phyloP scores from a whole-genome alignment of 2,797 vertebrate species.

The Sparus aurata region DNA sequence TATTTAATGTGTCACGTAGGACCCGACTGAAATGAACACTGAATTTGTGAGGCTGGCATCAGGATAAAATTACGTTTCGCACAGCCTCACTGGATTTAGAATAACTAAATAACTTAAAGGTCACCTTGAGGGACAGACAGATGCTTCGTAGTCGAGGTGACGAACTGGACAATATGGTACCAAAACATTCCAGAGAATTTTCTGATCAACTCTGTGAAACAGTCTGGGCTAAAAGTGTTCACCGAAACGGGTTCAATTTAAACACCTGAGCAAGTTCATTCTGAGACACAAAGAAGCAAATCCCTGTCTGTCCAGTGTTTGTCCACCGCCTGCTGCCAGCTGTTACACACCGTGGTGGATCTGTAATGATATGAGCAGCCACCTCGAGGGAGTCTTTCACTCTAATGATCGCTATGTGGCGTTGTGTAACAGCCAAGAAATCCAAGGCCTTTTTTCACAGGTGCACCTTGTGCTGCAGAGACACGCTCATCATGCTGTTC shows the following conservation, averaged over 20 bases:
- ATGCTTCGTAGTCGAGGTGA: neutral
- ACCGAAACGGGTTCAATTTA: neutral
- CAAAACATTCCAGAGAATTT: neutral
- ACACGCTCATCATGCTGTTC: constrained; percentile 13
- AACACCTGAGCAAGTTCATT: neutral
- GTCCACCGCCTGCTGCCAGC: constrained; percentile 26
- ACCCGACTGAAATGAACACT: too few species aligned
- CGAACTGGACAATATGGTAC: neutral
- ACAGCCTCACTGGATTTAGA: neutral
- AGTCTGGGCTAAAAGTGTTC: neutral
- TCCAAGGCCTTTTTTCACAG: constrained; percentile 36
- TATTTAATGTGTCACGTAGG: neutral
- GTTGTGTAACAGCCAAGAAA: constrained; percentile 43
- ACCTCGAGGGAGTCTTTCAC: constrained; percentile 35
- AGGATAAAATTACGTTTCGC: neutral
- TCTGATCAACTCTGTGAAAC: constrained; percentile 5
- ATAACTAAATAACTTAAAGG: constrained; percentile 29
- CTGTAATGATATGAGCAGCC: constrained; percentile 41
- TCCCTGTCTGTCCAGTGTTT: constrained; percentile 10
- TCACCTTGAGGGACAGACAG: constrained; percentile 43
- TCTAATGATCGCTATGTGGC: constrained; percentile 27
- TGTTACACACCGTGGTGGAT: constrained; percentile 15
- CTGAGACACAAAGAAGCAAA: neutral
- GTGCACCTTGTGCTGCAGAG: constrained; percentile 28
- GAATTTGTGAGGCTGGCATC: neutral